Base-by-base conservation (phyloP, 2,113 vertebrate genomes). In the Zosterops hypoxanthus region DNA sequence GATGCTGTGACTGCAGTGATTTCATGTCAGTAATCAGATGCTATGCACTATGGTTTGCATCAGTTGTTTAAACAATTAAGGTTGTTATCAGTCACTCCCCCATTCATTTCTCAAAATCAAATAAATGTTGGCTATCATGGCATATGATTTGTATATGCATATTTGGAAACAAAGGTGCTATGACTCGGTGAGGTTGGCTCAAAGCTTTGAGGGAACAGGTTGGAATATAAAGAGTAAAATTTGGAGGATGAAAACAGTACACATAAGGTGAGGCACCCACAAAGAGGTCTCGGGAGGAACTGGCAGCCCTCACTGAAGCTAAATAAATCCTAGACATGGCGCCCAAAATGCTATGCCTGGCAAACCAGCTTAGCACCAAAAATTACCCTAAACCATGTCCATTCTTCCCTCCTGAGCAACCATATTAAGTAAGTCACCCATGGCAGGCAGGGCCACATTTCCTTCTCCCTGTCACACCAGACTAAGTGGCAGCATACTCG, bases 21-120 rank as follows among this genome's bases (percentile, higher is more conserved):
- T 92, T 80, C 83, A 63, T 55, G 65, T 55, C 73, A 82, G 33
- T 75, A 94, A 94, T 90, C 68, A 91, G 53, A 92, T 44, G 42
- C 36, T 90, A 81, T 59, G 64, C n/a, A 86, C 24, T 55, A 41
- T 2, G 13, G 60, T 93, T 79, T 91, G 73, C 83, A 71, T 76
- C 7, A 14, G 55, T 72, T 76, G 65, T 78, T 94, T 55, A 68
- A 92, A 92, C 44, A 64, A 87, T 71, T 82, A 94, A 83, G 49
- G 65, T 18, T 11, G 12, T 86, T 84, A 88, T 42, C 63, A 82
- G 52, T 60, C 72, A 90, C 69, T 65, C 50, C 39, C 55, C 78
- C 78, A 81, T 36, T 71, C 56, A 73, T 55, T 68, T 42, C 46
- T 90, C 39, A 88, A 70, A 95, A 87, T 11, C 41, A 81, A 68